Evolutionary conservation across 2,797 vertebrate genomes (phyloP).

Genomic region (Parauchenoglanis punctatus): DNA sequence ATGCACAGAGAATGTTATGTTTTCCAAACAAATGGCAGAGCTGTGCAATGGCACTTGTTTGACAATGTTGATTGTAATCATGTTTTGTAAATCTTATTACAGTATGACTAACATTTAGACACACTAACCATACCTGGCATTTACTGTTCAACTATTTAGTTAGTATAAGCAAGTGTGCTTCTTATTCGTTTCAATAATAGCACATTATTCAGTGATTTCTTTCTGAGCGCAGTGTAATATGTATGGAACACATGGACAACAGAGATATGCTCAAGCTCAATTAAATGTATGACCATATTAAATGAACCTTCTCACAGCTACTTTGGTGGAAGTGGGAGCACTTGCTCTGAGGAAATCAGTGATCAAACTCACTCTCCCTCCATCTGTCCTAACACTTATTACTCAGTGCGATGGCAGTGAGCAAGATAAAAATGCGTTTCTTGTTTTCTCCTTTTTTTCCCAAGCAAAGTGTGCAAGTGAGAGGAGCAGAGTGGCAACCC

Average conservation of each 20-base stretch:
- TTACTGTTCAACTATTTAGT: not conserved
- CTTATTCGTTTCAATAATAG: not conserved
- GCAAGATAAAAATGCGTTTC: slow-evolving; percentile 38
- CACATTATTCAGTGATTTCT: not conserved
- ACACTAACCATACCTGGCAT: not conserved
- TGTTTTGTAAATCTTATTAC: slow-evolving; percentile 13
- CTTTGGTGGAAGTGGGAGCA: slow-evolving; percentile 20
- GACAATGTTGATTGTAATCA: not conserved
- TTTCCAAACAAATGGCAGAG: slow-evolving; percentile 7
- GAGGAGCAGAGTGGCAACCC: slow-evolving; percentile 51
- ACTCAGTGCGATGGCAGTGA: slow-evolving; percentile 49
- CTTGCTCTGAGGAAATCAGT: slow-evolving; percentile 44
- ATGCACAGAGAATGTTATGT: slow-evolving; percentile 17
- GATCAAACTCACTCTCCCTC: slow-evolving; percentile 53
- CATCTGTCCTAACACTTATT: slow-evolving; percentile 55
- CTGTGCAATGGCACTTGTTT: not conserved
- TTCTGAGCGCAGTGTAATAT: not conserved
- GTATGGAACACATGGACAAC: not conserved
- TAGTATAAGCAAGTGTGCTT: not conserved
- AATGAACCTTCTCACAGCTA: slow-evolving; percentile 24
- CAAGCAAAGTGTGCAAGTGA: slow-evolving; percentile 39
- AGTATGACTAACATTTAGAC: not conserved
- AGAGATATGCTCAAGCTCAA: not conserved
- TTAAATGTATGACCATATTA: slow-evolving; percentile 36
- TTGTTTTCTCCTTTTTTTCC: slow-evolving; percentile 35